phyloP scores from a whole-genome alignment of 2,113 vertebrate species.

The Emydura subglobosa region DNA sequence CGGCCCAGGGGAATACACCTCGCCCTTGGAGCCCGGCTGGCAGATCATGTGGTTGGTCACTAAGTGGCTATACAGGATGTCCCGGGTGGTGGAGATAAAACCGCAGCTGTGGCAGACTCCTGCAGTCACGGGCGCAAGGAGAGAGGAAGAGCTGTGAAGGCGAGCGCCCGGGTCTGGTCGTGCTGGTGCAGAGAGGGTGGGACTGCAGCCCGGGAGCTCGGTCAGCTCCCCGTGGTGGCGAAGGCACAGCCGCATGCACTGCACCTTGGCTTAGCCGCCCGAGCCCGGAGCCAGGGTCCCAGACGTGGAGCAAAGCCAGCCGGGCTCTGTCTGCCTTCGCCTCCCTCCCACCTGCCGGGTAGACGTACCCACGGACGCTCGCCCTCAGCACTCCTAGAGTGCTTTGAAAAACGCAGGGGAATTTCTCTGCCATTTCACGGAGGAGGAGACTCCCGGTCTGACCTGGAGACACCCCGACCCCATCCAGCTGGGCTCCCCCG shows the following conservation, averaged over 20 bases:
- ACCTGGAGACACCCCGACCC: not conserved
- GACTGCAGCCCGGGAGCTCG: no score
- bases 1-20: constrained; percentile 86
- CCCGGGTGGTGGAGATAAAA: constrained; percentile 94
- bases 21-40: constrained; percentile 93
- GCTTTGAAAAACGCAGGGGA: not conserved
- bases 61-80: constrained; percentile 97
- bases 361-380: no score
- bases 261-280: no score
- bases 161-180: not conserved
- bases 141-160: not conserved
- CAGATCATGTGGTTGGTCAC: constrained; percentile 98
- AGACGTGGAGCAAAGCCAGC: not conserved
- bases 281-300: no score
- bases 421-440: not conserved
- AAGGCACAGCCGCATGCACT: no score
- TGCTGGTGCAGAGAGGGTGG: no score
- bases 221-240: no score
- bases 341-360: no score
- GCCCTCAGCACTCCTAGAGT: not conserved
- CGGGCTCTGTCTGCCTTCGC: not conserved
- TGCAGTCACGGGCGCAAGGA: constrained; percentile 13
- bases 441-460: not conserved
- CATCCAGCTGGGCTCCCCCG: not conserved
- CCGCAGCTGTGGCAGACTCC: constrained; percentile 95